Base-by-base conservation (phyloP, 2,888 invertebrate species). In the Limnephilus rhombicus region DNA sequence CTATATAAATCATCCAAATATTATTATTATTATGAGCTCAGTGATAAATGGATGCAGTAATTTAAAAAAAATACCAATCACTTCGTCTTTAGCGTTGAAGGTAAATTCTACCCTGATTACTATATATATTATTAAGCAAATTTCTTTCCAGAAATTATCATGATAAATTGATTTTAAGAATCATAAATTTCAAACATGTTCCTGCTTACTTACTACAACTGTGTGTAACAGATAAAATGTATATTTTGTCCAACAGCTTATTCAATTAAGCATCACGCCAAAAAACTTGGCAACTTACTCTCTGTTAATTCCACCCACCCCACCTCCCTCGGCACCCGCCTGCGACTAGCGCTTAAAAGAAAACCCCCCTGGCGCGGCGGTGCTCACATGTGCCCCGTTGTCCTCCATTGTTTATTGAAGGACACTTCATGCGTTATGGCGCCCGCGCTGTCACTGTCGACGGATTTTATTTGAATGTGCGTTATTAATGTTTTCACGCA, bases 391-490 rank as follows among this genome's bases (percentile, higher is more conserved):
- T 89, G 91, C 89, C 83, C 83, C 82, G 37, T 18, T 31, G 53
- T 89, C 83, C 86, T 83, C 91, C 85, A 85, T 91, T 89, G 91
- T 91, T 91, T 91, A 91, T 91, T 91, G 91, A 91, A 91, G 91
- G 89, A 53, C 85, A 85, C 89, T 91, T 37, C 89, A 91, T 85
- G 90, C 90, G 90, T 90, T 53, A 90, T 85, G 83, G 41, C 31
- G 81, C 29, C 68, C 45, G 29, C 53, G 80, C 31, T 37, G 88
- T 31, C 87, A 53, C 87, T 68, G 87, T 29, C 88, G 80, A n/a
- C 34, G 29, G 80, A 37, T 34, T 29, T 88, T 88, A 31, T 37
- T 45, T 18, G 37, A 29, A 37, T 68, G 88, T 80, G 86, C 80
- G 53, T 15, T 80, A 86, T 87, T 68, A 68, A 24, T 68, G 68